Evolutionary conservation across 1,140 invertebrate genomes (phyloP).

Genomic region (Proctacanthus coquilletti): DNA sequence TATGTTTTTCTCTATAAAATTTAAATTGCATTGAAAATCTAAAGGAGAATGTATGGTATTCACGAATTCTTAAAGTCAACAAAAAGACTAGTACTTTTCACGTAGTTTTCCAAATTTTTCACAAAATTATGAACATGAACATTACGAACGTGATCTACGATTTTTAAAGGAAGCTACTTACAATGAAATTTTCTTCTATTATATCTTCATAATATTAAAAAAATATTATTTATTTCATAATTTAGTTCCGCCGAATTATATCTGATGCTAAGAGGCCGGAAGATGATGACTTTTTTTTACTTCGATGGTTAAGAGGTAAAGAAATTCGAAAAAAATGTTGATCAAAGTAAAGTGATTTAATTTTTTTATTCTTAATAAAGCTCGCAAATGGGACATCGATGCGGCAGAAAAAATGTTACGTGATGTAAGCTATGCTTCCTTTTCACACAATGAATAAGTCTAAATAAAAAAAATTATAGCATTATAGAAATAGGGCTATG

Average conservation of each 20-base stretch:
- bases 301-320: conserved; percentile 69
- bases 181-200: background rate
- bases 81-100: too few relatives aligned
- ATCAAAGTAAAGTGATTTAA: background rate
- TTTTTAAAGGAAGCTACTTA: background rate
- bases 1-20: too few relatives aligned
- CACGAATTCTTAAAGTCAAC: too few relatives aligned
- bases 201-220: background rate
- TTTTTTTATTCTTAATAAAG: conserved; percentile 30
- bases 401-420: conserved; percentile 75
- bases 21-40: too few relatives aligned
- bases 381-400: conserved; percentile 62
- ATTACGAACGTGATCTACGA: too few relatives aligned
- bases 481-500: conserved; percentile 30
- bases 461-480: conserved; percentile 10
- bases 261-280: conserved; percentile 47
- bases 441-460: background rate
- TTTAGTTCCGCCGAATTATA: conserved; percentile 55
- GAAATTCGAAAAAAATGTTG: conserved; percentile 2
- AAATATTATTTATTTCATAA: conserved; percentile 13
- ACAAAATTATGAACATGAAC: too few relatives aligned
- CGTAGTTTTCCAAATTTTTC: too few relatives aligned
- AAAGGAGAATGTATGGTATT: too few relatives aligned
- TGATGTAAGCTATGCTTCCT: conserved; percentile 43
- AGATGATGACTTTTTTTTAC: conserved; percentile 61